Conservation (phyloP, 2,888 invertebrate species). For the Marasmarcha lunaedactyla region DNA sequence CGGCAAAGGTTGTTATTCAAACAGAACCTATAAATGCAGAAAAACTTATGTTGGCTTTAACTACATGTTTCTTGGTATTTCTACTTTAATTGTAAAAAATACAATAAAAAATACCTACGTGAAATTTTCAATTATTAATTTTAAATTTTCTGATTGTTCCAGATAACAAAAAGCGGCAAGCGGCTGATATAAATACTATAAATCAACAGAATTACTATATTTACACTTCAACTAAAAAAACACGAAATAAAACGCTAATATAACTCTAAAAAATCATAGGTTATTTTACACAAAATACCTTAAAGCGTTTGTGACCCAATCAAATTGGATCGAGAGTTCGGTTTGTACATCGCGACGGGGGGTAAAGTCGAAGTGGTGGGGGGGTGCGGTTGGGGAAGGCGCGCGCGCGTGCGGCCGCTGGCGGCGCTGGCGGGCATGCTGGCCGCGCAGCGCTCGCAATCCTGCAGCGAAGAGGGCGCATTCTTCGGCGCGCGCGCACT, state of each 20-base stretch:
- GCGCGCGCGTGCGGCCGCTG: constrained; percentile 66
- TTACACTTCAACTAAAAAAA: constrained; percentile 20
- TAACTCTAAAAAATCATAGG: too few species aligned
- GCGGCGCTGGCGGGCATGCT: constrained; percentile 60
- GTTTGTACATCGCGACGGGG: constrained; percentile 18
- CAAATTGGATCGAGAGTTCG: neutral
- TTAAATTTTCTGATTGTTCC: too few species aligned
- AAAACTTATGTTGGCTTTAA: too few species aligned
- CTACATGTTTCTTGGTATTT: too few species aligned
- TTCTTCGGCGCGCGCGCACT: constrained; percentile 67
- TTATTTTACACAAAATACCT: too few species aligned
- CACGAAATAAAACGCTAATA: constrained; percentile 51
- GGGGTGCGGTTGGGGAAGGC: constrained; percentile 65
- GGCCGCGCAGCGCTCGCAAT: constrained; percentile 66
- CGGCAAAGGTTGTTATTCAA: too few species aligned
- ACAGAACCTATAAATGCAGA: too few species aligned
- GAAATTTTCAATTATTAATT: too few species aligned
- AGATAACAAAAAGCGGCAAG: constrained; percentile 24
- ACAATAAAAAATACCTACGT: too few species aligned
- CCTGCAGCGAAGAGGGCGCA: constrained; percentile 68
- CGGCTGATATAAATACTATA: too few species aligned
- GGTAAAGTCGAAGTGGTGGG: constrained; percentile 66
- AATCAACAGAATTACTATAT: constrained; percentile 25
- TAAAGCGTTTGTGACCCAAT: too few species aligned
- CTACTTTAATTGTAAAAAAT: too few species aligned